Evolutionary conservation across 1,140 invertebrate species (phyloP).

Genomic region (Lasioglossum baleicum): DNA sequence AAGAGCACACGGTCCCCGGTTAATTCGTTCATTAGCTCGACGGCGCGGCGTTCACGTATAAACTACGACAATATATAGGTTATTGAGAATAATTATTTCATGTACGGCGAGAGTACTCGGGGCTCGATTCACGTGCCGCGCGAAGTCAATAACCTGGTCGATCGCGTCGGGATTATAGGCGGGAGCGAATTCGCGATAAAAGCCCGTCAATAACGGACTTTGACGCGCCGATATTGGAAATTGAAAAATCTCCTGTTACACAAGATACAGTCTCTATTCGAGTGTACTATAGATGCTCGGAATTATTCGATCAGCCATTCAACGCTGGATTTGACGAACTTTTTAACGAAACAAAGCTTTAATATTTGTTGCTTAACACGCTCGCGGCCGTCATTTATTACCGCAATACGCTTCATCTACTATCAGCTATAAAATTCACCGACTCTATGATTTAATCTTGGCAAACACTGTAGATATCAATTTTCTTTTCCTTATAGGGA

Average conservation of each 20-base stretch:
- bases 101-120: neutral
- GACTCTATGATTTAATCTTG: too few relatives aligned
- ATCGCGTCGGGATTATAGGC: neutral
- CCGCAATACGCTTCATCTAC: too few relatives aligned
- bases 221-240: neutral
- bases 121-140: constrained; percentile 16
- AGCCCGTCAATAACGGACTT: neutral
- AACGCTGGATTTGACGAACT: too few relatives aligned
- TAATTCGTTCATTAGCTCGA: constrained; percentile 29
- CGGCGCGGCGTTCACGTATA: neutral
- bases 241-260: neutral
- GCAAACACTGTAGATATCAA: too few relatives aligned
- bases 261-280: too few relatives aligned
- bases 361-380: too few relatives aligned
- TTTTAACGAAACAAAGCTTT: too few relatives aligned
- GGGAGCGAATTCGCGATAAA: constrained; percentile 45
- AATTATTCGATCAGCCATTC: too few relatives aligned
- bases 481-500: too few relatives aligned
- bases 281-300: too few relatives aligned
- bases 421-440: too few relatives aligned
- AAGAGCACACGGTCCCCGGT: neutral
- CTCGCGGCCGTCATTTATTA: too few relatives aligned
- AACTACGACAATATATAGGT: constrained; percentile 18
- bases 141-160: constrained; percentile 53
- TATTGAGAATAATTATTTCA: constrained; percentile 52